phyloP scores from a whole-genome alignment of 2,888 invertebrate species.

The Cetonia aurata region DNA sequence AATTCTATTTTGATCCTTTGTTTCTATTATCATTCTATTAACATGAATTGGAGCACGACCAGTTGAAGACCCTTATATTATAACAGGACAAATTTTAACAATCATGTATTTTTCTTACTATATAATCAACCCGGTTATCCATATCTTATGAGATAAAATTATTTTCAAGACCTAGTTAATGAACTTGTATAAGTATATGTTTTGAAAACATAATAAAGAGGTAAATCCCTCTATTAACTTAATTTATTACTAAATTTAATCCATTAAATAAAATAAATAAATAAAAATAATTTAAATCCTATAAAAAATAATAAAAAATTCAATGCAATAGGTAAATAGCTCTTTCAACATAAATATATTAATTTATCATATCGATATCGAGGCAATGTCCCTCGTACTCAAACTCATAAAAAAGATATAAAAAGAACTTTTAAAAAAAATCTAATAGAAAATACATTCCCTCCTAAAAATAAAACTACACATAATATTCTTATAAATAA shows the following conservation, averaged over 20 bases:
- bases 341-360: conserved; percentile 77
- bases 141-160: conserved; percentile 70
- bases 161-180: conserved; percentile 69
- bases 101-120: conserved; percentile 63
- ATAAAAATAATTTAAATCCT: conserved; percentile 68
- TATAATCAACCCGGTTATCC: conserved; percentile 70
- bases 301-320: conserved; percentile 68
- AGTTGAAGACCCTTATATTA: conserved; percentile 76
- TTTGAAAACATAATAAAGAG: conserved; percentile 79
- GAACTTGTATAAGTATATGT: conserved; percentile 76
- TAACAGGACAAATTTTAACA: conserved; percentile 74
- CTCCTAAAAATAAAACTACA: conserved; percentile 72
- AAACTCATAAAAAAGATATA: conserved; percentile 74
- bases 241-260: conserved; percentile 55
- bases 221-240: conserved; percentile 72
- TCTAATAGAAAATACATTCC: conserved; percentile 65
- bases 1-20: conserved; percentile 73
- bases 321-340: conserved; percentile 70
- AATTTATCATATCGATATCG: conserved; percentile 83
- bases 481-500: conserved; percentile 76
- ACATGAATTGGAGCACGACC: conserved; percentile 81
- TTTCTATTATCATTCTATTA: conserved; percentile 71
- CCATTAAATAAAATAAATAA: conserved; percentile 62
- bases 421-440: conserved; percentile 72
- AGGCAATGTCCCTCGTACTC: conserved; percentile 76